Evolutionary conservation across 1,140 invertebrate genomes (phyloP).

Genomic region (Steinernema feltiae): DNA sequence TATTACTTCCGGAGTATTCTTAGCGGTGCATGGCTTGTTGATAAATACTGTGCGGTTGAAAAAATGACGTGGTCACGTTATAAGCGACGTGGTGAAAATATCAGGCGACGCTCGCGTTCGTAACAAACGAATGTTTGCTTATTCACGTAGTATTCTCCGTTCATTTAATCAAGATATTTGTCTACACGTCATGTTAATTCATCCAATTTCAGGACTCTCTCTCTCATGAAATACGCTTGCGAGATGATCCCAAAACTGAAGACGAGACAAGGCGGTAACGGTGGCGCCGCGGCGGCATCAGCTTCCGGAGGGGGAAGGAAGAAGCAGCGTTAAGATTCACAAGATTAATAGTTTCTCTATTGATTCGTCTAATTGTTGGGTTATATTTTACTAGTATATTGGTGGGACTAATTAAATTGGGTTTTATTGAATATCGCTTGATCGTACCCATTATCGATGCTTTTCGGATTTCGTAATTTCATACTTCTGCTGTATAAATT

Average conservation of each 20-base stretch:
- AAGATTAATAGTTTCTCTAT: not conserved
- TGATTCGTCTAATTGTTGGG: not conserved
- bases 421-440: too few relatives aligned
- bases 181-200: not conserved
- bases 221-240: slow-evolving; percentile 70
- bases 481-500: not conserved
- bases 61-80: too few relatives aligned
- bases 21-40: too few relatives aligned
- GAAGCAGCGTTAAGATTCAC: slow-evolving; percentile 23
- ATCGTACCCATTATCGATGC: too few relatives aligned
- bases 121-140: not conserved
- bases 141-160: slow-evolving; percentile 27
- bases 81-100: too few relatives aligned
- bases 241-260: slow-evolving; percentile 87
- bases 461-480: too few relatives aligned
- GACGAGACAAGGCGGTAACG: slow-evolving; percentile 59
- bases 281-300: not conserved
- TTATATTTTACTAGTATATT: not conserved
- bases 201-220: slow-evolving; percentile 66
- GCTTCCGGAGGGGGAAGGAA: slow-evolving; percentile 21
- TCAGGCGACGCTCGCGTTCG: too few relatives aligned
- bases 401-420: not conserved
- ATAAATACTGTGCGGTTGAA: too few relatives aligned
- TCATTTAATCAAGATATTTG: slow-evolving; percentile 4
- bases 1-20: too few relatives aligned